These are phyloP conservation scores for Mesochorus sp. DNA, from an alignment of 2,888 invertebrate species.

Conservation along the genomic window DNA sequence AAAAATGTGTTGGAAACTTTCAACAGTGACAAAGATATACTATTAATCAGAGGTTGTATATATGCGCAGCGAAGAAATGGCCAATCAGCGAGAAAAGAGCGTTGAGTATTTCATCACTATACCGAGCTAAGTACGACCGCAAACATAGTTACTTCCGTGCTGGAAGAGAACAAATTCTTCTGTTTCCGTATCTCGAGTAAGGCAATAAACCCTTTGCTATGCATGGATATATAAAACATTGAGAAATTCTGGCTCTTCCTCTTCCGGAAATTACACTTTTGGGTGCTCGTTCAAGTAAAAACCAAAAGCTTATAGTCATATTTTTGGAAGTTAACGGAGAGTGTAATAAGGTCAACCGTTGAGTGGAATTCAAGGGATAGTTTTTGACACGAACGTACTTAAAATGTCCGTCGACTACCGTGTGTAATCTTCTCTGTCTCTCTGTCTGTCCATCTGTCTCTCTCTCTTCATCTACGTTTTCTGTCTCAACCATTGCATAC, in stretches of 20 bases:
- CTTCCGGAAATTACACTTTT: constrained; percentile 25
- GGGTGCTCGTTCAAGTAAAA: background rate
- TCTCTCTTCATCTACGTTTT: background rate
- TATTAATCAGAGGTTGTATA: background rate
- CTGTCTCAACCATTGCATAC: background rate
- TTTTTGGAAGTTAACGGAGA: constrained; percentile 20
- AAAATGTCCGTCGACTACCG: constrained; percentile 26
- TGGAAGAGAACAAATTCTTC: constrained; percentile 11
- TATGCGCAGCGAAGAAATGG: background rate
- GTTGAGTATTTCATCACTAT: background rate
- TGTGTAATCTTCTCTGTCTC: constrained; percentile 8
- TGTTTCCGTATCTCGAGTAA: background rate
- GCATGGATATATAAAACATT: constrained; percentile 21
- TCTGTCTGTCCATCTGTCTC: constrained; percentile 1
- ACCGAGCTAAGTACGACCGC: background rate
- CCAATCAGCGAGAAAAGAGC: constrained; percentile 19
- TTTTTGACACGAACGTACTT: constrained; percentile 47
- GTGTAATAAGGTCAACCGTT: constrained; percentile 43
- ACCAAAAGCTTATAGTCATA: background rate
- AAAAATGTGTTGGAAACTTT: constrained; percentile 1
- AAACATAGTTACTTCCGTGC: background rate
- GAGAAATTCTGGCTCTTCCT: constrained; percentile 16
- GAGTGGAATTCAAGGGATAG: constrained; percentile 36
- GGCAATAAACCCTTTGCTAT: constrained; percentile 6
- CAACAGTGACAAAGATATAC: constrained; percentile 3